Conservation (phyloP, 2,888 invertebrate species). For the Drymonia ruficornis region DNA sequence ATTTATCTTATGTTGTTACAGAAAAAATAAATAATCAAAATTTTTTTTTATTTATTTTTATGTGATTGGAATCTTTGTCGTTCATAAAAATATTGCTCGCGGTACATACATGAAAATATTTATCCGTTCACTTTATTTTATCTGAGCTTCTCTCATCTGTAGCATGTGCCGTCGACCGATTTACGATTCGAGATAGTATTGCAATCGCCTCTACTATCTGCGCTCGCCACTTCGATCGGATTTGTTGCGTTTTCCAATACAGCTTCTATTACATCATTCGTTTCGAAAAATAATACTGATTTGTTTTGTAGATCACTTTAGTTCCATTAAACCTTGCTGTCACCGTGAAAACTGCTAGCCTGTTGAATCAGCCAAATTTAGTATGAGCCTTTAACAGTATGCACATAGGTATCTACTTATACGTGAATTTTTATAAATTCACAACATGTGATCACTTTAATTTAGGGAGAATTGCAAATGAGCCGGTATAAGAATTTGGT, state of each 20-base stretch:
- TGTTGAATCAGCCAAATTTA: too few relatives aligned
- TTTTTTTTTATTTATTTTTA: too few relatives aligned
- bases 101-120: slow-evolving; percentile 2
- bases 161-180: slow-evolving; percentile 36
- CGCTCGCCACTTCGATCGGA: slow-evolving; percentile 17
- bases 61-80: background rate
- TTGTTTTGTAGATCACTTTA: background rate
- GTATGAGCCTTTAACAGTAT: too few relatives aligned
- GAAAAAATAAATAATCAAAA: too few relatives aligned
- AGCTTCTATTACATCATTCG: slow-evolving; percentile 2
- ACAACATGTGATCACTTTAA: too few relatives aligned
- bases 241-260: slow-evolving; percentile 17
- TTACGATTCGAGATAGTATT: slow-evolving; percentile 41
- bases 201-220: slow-evolving; percentile 34
- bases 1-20: too few relatives aligned
- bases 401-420: too few relatives aligned
- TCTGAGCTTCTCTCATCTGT: slow-evolving; percentile 38
- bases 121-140: slow-evolving; percentile 24
- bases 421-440: too few relatives aligned
- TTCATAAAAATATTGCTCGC: background rate
- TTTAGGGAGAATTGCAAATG: too few relatives aligned
- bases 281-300: background rate
- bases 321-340: too few relatives aligned
- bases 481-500: too few relatives aligned
- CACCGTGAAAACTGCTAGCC: too few relatives aligned